Conservation (phyloP, 30 jellyfish, hydroid and myxozoan species). For the Hydra vulgaris region DNA sequence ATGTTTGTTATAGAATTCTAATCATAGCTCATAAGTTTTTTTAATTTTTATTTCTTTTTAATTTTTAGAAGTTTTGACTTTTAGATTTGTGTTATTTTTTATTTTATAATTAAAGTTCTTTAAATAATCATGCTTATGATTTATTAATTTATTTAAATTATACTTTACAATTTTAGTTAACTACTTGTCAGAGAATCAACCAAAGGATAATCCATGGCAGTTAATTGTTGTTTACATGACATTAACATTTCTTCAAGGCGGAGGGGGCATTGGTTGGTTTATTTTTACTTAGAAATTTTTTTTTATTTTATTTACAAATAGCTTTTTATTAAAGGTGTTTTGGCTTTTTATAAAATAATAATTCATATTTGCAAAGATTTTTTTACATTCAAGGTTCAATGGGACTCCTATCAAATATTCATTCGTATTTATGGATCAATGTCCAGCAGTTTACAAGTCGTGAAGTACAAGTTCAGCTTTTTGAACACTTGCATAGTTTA, state of each 20-base stretch:
- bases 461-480: conserved; percentile 68
- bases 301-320: neutral
- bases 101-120: too few relatives aligned
- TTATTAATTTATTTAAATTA: neutral
- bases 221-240: conserved; percentile 48
- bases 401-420: conserved; percentile 67
- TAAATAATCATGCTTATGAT: neutral
- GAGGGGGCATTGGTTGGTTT: conserved; percentile 76
- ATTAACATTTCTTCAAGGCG: conserved; percentile 71
- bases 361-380: neutral
- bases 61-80: too few relatives aligned
- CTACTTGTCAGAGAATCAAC: conserved; percentile 36
- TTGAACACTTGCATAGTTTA: conserved; percentile 75
- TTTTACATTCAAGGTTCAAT: conserved; percentile 29
- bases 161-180: too few relatives aligned
- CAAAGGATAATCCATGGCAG: conserved; percentile 40
- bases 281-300: neutral
- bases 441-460: conserved; percentile 92
- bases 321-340: neutral
- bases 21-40: too few relatives aligned
- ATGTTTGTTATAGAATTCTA: too few relatives aligned
- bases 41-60: too few relatives aligned
- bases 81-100: too few relatives aligned
- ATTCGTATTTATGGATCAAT: conserved; percentile 81
- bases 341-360: neutral